These are phyloP conservation scores for Poeciliopsis presidionis DNA, from an alignment of 2,797 vertebrate species.

Conservation along the genomic window DNA sequence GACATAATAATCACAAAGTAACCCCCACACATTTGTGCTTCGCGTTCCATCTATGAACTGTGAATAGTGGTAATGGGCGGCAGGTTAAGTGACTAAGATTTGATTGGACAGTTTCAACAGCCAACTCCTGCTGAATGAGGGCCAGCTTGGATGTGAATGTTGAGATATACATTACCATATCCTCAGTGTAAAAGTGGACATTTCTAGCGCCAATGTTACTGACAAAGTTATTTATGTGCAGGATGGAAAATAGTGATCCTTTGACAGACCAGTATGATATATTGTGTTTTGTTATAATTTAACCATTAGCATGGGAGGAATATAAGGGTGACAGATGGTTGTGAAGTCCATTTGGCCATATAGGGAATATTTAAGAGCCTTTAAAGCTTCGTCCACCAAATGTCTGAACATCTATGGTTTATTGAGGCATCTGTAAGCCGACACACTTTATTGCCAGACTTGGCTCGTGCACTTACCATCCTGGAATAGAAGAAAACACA, in stretches of 20 bases:
- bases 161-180: not conserved
- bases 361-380: conserved; percentile 72
- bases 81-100: not conserved
- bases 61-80: not conserved
- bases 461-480: conserved; percentile 71
- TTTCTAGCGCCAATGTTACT: not conserved
- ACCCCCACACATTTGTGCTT: not conserved
- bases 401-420: conserved; percentile 80
- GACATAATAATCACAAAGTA: too few species aligned
- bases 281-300: conserved; percentile 58
- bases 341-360: conserved; percentile 73
- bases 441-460: conserved; percentile 75
- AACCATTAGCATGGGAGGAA: conserved; percentile 55
- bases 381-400: conserved; percentile 76
- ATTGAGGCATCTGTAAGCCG: conserved; percentile 82
- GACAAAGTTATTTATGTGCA: not conserved
- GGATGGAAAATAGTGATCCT: not conserved
- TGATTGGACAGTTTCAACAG: not conserved
- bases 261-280: conserved; percentile 32
- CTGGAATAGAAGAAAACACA: conserved; percentile 45
- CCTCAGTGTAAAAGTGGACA: not conserved
- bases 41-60: not conserved
- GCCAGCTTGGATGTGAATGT: not conserved
- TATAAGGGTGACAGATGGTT: conserved; percentile 71
- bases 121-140: not conserved